These are phyloP conservation scores for Tamandua tetradactyla DNA, from an alignment of 2,797 vertebrate species.

Conservation along the genomic window DNA sequence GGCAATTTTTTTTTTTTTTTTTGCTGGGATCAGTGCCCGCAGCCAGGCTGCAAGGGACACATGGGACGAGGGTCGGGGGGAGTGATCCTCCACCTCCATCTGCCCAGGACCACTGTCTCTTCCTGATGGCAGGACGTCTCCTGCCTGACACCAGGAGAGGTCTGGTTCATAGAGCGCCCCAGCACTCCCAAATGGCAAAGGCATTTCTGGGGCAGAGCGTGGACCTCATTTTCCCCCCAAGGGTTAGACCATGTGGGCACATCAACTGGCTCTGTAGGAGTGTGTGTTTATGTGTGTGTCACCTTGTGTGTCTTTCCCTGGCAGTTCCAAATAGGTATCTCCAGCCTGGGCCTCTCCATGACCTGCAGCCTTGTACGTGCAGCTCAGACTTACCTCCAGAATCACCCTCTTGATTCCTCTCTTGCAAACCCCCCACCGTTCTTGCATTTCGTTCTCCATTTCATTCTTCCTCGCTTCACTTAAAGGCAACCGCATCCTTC, in stretches of 20 bases:
- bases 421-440: neutral
- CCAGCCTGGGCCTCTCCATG: neutral
- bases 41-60: neutral
- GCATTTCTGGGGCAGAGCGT: neutral
- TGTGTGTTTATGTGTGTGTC: neutral
- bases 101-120: neutral
- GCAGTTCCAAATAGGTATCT: neutral
- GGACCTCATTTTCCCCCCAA: neutral
- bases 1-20: neutral
- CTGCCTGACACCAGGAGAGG: neutral
- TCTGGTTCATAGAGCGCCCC: neutral
- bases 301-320: neutral
- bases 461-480: neutral
- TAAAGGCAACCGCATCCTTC: neutral
- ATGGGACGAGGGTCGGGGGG: neutral
- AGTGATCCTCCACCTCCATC: rapidly evolving
- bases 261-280: neutral
- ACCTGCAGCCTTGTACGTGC: no score
- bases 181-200: neutral
- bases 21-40: neutral
- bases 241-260: neutral
- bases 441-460: neutral
- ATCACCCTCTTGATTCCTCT: rapidly evolving
- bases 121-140: neutral
- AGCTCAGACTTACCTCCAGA: neutral